phyloP scores from a whole-genome alignment of 2,888 invertebrate genomes.

The Drosophila maculinotata region DNA sequence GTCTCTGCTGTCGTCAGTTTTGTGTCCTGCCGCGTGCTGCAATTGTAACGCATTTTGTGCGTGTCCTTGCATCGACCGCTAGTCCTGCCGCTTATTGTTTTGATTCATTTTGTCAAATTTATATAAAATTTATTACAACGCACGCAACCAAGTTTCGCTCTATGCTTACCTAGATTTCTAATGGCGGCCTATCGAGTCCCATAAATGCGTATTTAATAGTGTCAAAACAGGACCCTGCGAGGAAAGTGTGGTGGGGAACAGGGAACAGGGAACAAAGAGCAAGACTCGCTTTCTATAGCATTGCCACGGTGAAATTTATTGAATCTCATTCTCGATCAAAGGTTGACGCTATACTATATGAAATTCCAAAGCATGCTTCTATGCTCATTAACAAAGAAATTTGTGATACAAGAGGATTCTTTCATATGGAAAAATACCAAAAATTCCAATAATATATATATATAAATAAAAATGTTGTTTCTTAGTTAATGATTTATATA shows the following conservation, averaged over 20 bases:
- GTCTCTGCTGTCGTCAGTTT: conserved; percentile 65
- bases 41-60: conserved; percentile 67
- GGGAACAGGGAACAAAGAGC: background rate
- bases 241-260: background rate
- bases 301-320: conserved; percentile 25
- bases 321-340: conserved; percentile 9
- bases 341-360: conserved; percentile 1
- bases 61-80: conserved; percentile 69
- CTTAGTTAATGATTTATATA: too few relatives aligned
- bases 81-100: conserved; percentile 61
- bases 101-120: conserved; percentile 81
- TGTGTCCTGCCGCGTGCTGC: conserved; percentile 64
- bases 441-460: background rate
- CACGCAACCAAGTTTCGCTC: conserved; percentile 46
- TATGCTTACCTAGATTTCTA: conserved; percentile 8
- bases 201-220: conserved; percentile 70
- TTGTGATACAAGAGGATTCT: background rate
- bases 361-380: conserved; percentile 30
- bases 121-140: conserved; percentile 80
- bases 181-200: conserved; percentile 33
- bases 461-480: too few relatives aligned
- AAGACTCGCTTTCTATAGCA: conserved; percentile 12
- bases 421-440: background rate
- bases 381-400: conserved; percentile 24
- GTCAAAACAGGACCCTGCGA: conserved; percentile 62